A percentile compares a stretch with the other conserved stretches of the same genome.
Conservation (phyloP, 2,113 vertebrate genomes). For the Zapus hudsonius region DNA sequence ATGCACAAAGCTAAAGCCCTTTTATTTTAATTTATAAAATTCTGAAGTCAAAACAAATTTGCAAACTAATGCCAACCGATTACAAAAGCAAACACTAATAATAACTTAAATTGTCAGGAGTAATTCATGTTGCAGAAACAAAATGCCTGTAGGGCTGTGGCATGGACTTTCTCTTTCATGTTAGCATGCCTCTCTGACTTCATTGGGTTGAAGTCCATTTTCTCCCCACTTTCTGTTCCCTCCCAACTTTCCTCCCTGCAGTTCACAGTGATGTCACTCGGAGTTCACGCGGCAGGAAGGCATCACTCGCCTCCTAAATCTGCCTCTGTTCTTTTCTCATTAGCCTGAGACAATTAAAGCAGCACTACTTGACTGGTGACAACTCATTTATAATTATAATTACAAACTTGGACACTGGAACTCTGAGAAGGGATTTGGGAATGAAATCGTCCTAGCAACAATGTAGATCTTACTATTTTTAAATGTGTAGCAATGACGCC, state of each 20-base stretch:
- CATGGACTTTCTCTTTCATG: fast-evolving
- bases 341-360: constrained; percentile 59
- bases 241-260: not conserved
- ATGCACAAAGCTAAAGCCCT: not conserved
- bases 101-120: not conserved
- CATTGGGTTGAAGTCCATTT: not conserved
- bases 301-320: constrained; percentile 40
- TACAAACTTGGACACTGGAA: constrained; percentile 48
- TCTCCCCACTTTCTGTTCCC: not conserved
- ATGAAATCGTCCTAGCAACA: not conserved
- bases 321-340: constrained; percentile 65
- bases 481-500: not conserved
- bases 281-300: not conserved
- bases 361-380: constrained; percentile 14
- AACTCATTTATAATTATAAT: constrained; percentile 72
- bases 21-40: not conserved
- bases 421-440: not conserved
- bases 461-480: constrained; percentile 35
- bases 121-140: not conserved
- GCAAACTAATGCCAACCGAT: constrained; percentile 11
- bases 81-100: constrained; percentile 1
- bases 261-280: constrained; percentile 21
- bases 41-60: not conserved
- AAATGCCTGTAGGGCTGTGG: not conserved
- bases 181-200: not conserved